Conservation (phyloP, 2,888 invertebrate genomes). For the Agapetus fuscipes region DNA sequence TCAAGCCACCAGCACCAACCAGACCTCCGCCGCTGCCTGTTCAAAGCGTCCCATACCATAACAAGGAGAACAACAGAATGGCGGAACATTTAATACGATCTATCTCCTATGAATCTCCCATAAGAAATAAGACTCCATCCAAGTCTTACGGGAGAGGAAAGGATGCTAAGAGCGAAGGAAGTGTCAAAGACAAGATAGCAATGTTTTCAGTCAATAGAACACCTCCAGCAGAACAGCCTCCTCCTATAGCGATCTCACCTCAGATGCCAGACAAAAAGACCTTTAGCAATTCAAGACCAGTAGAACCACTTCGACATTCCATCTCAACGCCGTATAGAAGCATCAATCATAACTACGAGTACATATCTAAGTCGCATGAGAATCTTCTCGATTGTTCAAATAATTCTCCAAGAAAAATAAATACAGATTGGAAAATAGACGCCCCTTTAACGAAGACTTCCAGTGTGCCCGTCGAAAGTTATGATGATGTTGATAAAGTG, state of each 20-base stretch:
- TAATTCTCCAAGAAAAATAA: no score
- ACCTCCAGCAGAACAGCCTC: slow-evolving; percentile 30
- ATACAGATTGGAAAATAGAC: no score
- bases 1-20: slow-evolving; percentile 1
- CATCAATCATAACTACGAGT: not conserved
- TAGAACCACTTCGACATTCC: not conserved
- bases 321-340: not conserved
- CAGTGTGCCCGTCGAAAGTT: not conserved
- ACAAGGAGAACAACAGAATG: slow-evolving; percentile 9
- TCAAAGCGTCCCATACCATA: not conserved
- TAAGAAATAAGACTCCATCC: slow-evolving; percentile 24
- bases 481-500: not conserved
- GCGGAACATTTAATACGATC: slow-evolving; percentile 4
- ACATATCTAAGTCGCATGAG: slow-evolving; percentile 4
- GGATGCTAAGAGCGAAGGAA: slow-evolving; percentile 70
- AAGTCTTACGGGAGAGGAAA: slow-evolving; percentile 47
- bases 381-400: slow-evolving; percentile 4
- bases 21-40: not conserved
- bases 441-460: not conserved
- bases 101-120: slow-evolving; percentile 11
- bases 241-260: not conserved
- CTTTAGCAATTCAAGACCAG: not conserved
- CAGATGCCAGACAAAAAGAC: not conserved
- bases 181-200: slow-evolving; percentile 78
- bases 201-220: slow-evolving; percentile 62